Evolutionary conservation across 2,888 invertebrate species (phyloP).

Genomic region (Chirona hameri): DNA sequence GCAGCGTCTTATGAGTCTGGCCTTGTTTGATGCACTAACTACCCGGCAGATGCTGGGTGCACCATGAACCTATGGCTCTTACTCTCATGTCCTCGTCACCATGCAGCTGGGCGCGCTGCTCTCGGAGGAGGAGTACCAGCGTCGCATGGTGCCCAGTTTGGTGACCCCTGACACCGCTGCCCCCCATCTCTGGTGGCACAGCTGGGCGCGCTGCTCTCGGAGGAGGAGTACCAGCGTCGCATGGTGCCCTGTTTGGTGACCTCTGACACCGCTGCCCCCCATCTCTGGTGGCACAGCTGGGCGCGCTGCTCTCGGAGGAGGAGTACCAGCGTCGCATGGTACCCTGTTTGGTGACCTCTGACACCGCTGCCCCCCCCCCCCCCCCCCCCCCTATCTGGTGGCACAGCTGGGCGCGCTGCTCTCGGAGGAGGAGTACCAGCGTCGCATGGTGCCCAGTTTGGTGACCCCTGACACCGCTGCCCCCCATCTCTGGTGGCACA

Average conservation of each 20-base stretch:
- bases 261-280: too few relatives aligned
- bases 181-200: constrained; percentile 56
- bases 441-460: constrained; percentile 93
- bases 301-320: constrained; percentile 77
- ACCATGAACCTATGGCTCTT: too few relatives aligned
- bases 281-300: constrained; percentile 71
- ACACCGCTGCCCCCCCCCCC: too few relatives aligned
- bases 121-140: constrained; percentile 89
- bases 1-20: too few relatives aligned
- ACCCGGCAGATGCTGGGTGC: too few relatives aligned
- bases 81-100: too few relatives aligned
- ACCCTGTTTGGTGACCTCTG: constrained; percentile 79
- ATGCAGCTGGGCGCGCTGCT: constrained; percentile 86
- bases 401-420: constrained; percentile 82
- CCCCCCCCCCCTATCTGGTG: neutral
- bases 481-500: constrained; percentile 56
- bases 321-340: constrained; percentile 96
- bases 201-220: constrained; percentile 82
- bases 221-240: constrained; percentile 90
- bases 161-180: constrained; percentile 55
- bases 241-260: constrained; percentile 95
- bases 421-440: constrained; percentile 89
- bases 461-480: constrained; percentile 55
- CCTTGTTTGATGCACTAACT: too few relatives aligned
- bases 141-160: constrained; percentile 93